Evolutionary conservation across 2,888 invertebrate genomes (phyloP).

Genomic region (Criorhina ranunculi): DNA sequence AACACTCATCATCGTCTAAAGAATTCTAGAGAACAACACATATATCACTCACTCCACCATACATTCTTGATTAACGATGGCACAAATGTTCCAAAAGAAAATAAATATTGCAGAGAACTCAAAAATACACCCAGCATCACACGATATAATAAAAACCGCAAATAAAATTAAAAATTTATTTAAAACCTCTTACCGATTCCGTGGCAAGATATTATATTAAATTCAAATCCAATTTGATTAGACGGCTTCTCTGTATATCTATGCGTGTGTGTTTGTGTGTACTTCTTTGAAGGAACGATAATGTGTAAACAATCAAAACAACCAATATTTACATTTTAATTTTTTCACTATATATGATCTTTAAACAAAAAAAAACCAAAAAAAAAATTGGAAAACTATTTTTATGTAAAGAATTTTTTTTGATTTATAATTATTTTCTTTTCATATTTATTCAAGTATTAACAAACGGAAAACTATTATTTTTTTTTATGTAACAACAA

Average conservation of each 20-base stretch:
- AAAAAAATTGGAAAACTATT: not conserved
- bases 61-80: constrained; percentile 25
- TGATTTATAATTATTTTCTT: constrained; percentile 28
- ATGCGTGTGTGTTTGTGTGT: constrained; percentile 29
- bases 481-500: constrained; percentile 28
- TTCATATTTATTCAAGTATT: constrained; percentile 37
- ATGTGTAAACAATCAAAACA: constrained; percentile 52
- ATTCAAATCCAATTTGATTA: constrained; percentile 70
- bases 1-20: not conserved
- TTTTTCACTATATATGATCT: constrained; percentile 26
- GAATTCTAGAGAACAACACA: not conserved
- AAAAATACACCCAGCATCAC: not conserved
- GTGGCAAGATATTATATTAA: constrained; percentile 52
- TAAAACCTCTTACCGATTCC: constrained; percentile 63
- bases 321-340: constrained; percentile 53
- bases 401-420: constrained; percentile 7
- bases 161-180: constrained; percentile 38
- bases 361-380: constrained; percentile 5
- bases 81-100: constrained; percentile 9
- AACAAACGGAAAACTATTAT: constrained; percentile 7
- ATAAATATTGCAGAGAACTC: not conserved
- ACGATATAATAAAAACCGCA: not conserved
- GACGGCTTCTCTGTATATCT: no score
- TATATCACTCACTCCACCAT: not conserved
- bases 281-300: constrained; percentile 35